These are phyloP conservation scores for Mellivora capensis DNA, from an alignment of 2,113 vertebrate species.

Conservation along the genomic window DNA sequence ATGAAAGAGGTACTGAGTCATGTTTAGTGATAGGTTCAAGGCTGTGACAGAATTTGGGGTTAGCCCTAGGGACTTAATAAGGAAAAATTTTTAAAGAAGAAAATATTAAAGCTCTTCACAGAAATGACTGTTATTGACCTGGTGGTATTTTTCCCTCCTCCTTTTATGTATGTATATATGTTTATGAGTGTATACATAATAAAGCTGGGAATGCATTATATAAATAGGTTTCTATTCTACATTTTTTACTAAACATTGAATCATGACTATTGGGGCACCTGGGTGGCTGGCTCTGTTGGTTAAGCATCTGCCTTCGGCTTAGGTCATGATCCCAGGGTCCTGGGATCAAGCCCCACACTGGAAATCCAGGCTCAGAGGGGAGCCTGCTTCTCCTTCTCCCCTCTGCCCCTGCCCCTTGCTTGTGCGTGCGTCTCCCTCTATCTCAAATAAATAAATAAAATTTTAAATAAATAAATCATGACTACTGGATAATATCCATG, in stretches of 20 bases:
- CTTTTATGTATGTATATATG: not conserved
- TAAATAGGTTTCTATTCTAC: not conserved
- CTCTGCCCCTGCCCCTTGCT: not conserved
- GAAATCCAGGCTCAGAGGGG: no score
- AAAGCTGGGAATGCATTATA: not conserved
- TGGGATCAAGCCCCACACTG: not conserved
- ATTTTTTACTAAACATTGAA: slow-evolving; percentile 22
- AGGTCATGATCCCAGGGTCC: not conserved
- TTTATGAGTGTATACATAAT: not conserved
- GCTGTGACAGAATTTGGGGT: not conserved
- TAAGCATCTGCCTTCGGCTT: no score
- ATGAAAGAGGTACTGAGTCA: not conserved
- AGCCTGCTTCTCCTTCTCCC: not conserved
- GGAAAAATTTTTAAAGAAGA: not conserved
- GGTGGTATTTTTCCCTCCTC: not conserved
- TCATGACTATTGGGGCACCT: not conserved
- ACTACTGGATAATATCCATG: not conserved
- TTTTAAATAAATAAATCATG: not conserved
- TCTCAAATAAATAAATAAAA: not conserved
- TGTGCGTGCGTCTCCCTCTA: not conserved
- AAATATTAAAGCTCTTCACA: not conserved
- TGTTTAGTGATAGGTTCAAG: not conserved
- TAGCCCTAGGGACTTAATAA: not conserved
- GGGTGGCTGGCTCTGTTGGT: no score
- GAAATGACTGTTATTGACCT: not conserved